Conservation (phyloP, 1,140 invertebrate species). For the Notospermus geniculatus region DNA sequence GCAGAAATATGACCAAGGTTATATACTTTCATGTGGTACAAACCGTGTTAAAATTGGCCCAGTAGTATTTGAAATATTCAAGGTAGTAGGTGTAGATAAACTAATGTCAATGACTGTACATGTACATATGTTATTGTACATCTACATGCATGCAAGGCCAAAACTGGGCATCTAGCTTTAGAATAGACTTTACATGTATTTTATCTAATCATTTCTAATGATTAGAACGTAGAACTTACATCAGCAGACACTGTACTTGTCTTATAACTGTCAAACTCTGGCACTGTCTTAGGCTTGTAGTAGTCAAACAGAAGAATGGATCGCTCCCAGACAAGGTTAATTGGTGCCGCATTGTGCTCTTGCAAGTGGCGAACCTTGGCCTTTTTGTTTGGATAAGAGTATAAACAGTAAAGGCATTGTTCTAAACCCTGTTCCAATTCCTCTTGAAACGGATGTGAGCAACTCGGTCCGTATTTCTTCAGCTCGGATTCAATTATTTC, state of each 20-base stretch:
- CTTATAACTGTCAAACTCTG: conserved; percentile 78
- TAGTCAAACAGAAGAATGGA: conserved; percentile 79
- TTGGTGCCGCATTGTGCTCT: conserved; percentile 71
- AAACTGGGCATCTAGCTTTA: no score
- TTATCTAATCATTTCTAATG: no score
- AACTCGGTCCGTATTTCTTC: conserved; percentile 16
- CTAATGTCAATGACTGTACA: no score
- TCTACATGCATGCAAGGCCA: no score
- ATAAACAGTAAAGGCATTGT: conserved; percentile 86
- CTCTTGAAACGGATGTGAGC: conserved; percentile 54
- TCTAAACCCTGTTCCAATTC: conserved; percentile 72
- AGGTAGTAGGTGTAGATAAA: no score
- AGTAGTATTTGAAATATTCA: no score
- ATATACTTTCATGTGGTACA: no score
- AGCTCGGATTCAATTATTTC: conserved; percentile 70
- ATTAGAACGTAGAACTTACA: conserved; percentile 34
- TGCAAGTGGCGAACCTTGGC: conserved; percentile 68
- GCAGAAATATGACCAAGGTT: no score
- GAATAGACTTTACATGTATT: no score
- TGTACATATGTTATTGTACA: no score
- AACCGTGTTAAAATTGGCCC: no score
- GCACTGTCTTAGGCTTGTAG: conserved; percentile 75
- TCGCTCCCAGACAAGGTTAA: conserved; percentile 75
- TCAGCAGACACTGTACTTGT: conserved; percentile 67
- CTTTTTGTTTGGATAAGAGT: conserved; percentile 78